Percentiles rank a stretch among this genome's conserved stretches.
Conservation (phyloP, 2,113 vertebrate species). For the Chloroceryle aenea region DNA sequence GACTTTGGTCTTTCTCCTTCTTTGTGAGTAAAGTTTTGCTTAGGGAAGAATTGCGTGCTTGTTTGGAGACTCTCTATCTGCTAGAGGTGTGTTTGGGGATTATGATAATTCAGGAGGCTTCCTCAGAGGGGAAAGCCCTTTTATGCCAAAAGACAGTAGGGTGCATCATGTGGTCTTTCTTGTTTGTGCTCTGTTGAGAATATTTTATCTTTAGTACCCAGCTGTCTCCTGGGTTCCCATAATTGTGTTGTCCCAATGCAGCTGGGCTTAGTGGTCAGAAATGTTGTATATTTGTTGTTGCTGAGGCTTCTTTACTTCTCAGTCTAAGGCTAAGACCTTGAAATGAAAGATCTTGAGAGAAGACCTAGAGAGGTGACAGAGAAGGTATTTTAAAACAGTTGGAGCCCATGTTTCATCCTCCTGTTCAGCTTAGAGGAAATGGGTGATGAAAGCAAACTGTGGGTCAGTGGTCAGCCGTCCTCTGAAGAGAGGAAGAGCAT, state of each 20-base stretch:
- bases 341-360: background rate
- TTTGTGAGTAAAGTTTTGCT: background rate
- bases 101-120: background rate
- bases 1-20: background rate
- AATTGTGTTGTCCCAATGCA: background rate
- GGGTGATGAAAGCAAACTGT: background rate
- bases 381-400: background rate
- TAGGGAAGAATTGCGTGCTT: background rate
- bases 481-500: background rate
- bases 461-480: background rate
- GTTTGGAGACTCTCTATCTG: background rate
- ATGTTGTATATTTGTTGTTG: background rate
- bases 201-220: background rate
- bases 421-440: background rate
- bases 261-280: background rate
- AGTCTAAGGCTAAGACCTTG: background rate
- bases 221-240: background rate
- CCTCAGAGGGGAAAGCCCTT: background rate
- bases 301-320: background rate
- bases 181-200: background rate
- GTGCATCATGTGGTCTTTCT: background rate
- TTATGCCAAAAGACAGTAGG: background rate
- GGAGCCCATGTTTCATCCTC: background rate
- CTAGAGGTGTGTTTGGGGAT: background rate
- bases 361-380: background rate